Base-by-base conservation (phyloP, 2,797 vertebrate genomes). In the Periparus ater region DNA sequence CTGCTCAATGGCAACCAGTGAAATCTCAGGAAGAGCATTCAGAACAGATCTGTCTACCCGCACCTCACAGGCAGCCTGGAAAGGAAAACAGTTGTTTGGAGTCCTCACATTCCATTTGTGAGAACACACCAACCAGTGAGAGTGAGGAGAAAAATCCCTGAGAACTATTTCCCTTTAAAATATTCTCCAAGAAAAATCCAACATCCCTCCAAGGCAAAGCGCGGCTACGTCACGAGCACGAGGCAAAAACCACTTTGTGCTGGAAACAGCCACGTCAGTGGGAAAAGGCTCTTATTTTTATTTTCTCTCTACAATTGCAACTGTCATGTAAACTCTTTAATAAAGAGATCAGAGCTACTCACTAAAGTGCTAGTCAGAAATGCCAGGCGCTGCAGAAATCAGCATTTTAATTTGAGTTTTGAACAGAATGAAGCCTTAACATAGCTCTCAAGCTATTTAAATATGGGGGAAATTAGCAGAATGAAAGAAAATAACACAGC, bases 401-500 rank as follows among this genome's bases (percentile, higher is more conserved):
- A 70, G 89, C 86, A 84, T 92, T 84, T 92, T 95, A 92, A 95
- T 96, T 89, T 76, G 72, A 88, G 79, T 93, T 92, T 94, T 93
- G 58, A 96, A 88, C 38, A 92, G 82, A 93, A 89, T 57, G 89
- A 88, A 96, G 79, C 71, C 86, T 93, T 95, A 89, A 90, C 91
- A 93, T 74, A 93, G 85, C 73, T 93, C 93, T 88, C 68, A n/a
- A 72, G 58, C 81, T 93, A 89, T 95, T 96, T 96, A 94, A 96
- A 89, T 55, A 84, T 48, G 81, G 87, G 63, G 63, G 73, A 94
- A 96, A 96, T 81, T 89, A 96, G 72, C 62, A 71, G 85, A 96
- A 95, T 87, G 83, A 91, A 95, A 93, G 89, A 93, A 96, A 96
- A 89, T 75, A 95, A 93, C 95, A 95, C 94, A 96, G 95, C 93